Evolutionary conservation across 2,888 invertebrate genomes (phyloP).

Genomic region (Drosophila multiciliata): DNA sequence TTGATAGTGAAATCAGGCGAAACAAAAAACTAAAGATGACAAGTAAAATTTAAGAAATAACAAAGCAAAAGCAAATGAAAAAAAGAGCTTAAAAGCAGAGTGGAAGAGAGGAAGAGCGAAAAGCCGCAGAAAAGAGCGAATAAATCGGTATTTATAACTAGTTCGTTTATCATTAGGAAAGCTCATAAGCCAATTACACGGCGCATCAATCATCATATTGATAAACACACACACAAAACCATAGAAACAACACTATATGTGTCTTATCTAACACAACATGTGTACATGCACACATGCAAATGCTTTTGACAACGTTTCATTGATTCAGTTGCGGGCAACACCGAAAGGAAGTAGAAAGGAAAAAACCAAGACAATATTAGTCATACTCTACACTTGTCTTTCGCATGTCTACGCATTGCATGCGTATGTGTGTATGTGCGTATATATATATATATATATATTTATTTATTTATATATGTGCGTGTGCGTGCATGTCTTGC

Average conservation of each 20-base stretch:
- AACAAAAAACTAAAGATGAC: neutral
- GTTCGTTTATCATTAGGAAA: constrained; percentile 42
- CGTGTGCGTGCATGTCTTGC: constrained; percentile 3
- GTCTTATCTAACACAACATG: constrained; percentile 31
- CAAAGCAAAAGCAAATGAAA: neutral
- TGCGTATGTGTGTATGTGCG: neutral
- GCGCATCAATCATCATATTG: constrained; percentile 67
- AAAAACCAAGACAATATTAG: constrained; percentile 38
- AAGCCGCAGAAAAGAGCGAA: constrained; percentile 4
- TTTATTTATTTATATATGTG: constrained; percentile 4
- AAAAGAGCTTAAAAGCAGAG: neutral
- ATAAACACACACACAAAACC: neutral
- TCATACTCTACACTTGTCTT: constrained; percentile 51
- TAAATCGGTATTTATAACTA: constrained; percentile 37
- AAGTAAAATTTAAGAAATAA: neutral
- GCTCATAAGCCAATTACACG: constrained; percentile 75
- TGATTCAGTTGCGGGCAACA: constrained; percentile 38
- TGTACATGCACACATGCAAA: neutral
- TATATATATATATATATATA: neutral
- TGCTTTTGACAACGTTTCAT: constrained; percentile 17
- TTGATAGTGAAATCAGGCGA: neutral
- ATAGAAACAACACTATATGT: neutral
- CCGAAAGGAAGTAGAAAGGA: constrained; percentile 44
- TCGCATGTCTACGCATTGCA: constrained; percentile 22
- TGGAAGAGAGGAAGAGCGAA: neutral